Evolutionary conservation across 2,888 invertebrate species (phyloP).

Genomic region (Stenodera caucasica): DNA sequence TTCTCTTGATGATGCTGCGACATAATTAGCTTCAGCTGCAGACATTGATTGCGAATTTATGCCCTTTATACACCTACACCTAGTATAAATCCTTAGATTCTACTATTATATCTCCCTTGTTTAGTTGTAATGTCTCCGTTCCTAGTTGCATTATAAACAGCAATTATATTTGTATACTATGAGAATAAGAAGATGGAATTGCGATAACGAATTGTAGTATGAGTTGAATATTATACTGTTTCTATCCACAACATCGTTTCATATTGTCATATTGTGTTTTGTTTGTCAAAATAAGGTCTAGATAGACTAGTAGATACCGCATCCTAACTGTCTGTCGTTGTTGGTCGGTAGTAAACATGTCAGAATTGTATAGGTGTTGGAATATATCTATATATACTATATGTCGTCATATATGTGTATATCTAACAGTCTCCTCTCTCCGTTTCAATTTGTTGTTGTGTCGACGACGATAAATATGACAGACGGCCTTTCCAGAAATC

Average conservation of each 20-base stretch:
- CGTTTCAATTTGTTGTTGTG: constrained; percentile 14
- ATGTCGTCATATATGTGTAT: background rate
- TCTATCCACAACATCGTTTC: background rate
- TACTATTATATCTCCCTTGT: background rate
- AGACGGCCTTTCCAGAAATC: constrained; percentile 35
- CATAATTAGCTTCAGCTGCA: constrained; percentile 28
- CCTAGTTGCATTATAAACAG: constrained; percentile 3
- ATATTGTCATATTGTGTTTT: background rate
- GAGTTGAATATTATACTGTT: background rate
- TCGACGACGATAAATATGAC: constrained; percentile 37
- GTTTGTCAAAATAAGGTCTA: background rate
- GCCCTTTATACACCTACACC: constrained; percentile 16
- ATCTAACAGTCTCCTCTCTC: background rate
- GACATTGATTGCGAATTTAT: constrained; percentile 26
- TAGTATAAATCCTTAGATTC: background rate
- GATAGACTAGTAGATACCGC: background rate
- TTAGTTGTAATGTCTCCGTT: background rate
- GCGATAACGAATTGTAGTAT: background rate
- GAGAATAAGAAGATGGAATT: background rate
- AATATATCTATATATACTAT: background rate
- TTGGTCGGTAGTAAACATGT: background rate
- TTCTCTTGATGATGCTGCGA: constrained; percentile 6
- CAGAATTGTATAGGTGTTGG: background rate
- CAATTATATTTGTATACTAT: background rate
- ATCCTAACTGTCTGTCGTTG: background rate